These are phyloP conservation scores for Rallus limicola DNA, from an alignment of 2,113 vertebrate genomes.

Conservation along the genomic window DNA sequence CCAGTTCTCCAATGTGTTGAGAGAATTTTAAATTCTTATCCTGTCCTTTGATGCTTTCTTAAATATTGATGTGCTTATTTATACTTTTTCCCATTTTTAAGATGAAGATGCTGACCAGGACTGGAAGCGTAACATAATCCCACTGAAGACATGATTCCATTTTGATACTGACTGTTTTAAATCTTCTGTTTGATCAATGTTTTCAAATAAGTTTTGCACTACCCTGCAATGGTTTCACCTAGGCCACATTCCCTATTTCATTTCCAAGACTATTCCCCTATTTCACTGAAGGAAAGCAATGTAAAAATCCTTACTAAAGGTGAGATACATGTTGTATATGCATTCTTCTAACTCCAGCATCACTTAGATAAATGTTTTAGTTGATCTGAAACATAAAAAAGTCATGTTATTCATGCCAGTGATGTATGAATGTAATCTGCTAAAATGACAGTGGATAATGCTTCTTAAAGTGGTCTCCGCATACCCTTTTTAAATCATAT, in stretches of 20 bases:
- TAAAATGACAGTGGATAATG: not conserved
- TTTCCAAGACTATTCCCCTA: not conserved
- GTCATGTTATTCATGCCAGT: not conserved
- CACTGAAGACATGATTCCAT: not conserved
- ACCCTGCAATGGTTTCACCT: not conserved
- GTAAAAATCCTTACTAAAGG: not conserved
- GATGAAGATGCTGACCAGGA: not conserved
- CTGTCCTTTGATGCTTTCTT: not conserved
- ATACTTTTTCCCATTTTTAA: not conserved
- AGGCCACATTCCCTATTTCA: not conserved
- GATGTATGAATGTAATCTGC: not conserved
- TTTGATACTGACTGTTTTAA: not conserved
- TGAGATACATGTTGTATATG: not conserved
- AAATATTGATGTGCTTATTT: not conserved
- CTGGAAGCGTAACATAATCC: not conserved
- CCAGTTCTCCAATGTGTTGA: accelerated
- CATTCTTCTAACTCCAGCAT: not conserved
- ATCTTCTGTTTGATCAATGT: not conserved
- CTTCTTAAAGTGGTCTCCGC: not conserved
- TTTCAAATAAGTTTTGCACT: not conserved
- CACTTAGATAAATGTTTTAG: not conserved
- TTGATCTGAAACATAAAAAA: not conserved
- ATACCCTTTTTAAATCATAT: not conserved
- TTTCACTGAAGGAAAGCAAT: not conserved
- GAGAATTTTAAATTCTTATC: not conserved